phyloP scores from a whole-genome alignment of 2,113 vertebrate species.

The Scolopax mira region DNA sequence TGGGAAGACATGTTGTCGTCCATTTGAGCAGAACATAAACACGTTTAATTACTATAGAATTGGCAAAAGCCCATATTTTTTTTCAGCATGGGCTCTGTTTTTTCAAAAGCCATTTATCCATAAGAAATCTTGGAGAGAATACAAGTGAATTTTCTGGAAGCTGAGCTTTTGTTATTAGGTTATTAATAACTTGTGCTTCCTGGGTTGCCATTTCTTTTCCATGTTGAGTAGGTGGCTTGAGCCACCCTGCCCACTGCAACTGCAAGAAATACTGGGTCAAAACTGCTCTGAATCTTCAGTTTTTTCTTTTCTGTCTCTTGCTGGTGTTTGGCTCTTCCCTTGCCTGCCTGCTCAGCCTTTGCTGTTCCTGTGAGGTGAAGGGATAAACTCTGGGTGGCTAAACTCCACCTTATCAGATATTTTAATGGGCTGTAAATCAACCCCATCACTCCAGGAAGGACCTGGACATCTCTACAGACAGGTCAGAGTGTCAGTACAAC shows the following conservation, averaged over 20 bases:
- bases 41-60: constrained; percentile 32
- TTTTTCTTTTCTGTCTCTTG: neutral
- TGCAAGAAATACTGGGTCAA: neutral
- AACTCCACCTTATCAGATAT: neutral
- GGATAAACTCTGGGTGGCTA: neutral
- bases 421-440: neutral
- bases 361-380: neutral
- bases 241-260: neutral
- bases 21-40: constrained; percentile 30
- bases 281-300: neutral
- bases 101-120: neutral
- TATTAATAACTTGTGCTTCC: neutral
- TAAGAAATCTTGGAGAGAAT: neutral
- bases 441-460: neutral
- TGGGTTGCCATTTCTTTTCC: neutral
- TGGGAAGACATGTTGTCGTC: neutral
- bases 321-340: neutral
- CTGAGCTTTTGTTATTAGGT: neutral
- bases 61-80: neutral
- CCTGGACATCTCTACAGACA: neutral
- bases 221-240: neutral
- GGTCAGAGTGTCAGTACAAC: neutral
- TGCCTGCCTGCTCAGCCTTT: neutral
- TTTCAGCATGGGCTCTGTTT: neutral
- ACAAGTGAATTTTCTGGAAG: neutral